Percentiles rank a stretch among this genome's conserved stretches.
phyloP scores from a whole-genome alignment of 2,797 vertebrate genomes.

The Propithecus deckenii region DNA sequence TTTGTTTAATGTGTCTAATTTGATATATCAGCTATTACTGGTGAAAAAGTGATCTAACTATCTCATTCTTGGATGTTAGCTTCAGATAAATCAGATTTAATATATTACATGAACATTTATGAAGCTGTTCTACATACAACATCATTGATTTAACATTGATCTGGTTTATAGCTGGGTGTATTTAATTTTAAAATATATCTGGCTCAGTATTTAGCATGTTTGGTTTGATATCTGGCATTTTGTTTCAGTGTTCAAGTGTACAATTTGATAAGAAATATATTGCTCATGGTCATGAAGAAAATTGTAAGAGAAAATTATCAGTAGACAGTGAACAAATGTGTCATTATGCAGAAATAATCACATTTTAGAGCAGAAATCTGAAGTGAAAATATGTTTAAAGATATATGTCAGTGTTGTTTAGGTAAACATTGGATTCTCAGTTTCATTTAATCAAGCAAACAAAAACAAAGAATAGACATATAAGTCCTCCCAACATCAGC shows the following conservation, averaged over 20 bases:
- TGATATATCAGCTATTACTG: not conserved
- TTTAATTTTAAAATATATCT: slow-evolving; percentile 62
- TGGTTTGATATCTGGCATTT: slow-evolving; percentile 45
- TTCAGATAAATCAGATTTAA: slow-evolving; percentile 49
- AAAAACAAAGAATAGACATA: not conserved
- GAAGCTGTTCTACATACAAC: not conserved
- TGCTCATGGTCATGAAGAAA: slow-evolving; percentile 33
- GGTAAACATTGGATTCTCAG: slow-evolving; percentile 35
- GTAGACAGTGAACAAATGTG: slow-evolving; percentile 44
- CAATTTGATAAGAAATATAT: slow-evolving; percentile 58
- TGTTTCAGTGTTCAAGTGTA: slow-evolving; percentile 34
- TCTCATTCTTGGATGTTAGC: slow-evolving; percentile 37
- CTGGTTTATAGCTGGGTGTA: slow-evolving; percentile 16
- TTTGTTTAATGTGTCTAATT: slow-evolving; percentile 26
- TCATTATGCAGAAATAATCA: slow-evolving; percentile 46
- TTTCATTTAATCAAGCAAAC: slow-evolving; percentile 55
- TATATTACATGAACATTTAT: slow-evolving; percentile 37
- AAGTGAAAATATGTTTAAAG: slow-evolving; percentile 54
- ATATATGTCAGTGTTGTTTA: slow-evolving; percentile 23
- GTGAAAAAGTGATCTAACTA: not conserved
- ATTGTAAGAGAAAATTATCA: slow-evolving; percentile 39
- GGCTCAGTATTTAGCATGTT: slow-evolving; percentile 44
- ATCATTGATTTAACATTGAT: slow-evolving; percentile 57
- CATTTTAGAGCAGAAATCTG: slow-evolving; percentile 58
- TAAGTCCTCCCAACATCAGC: not conserved